These are phyloP conservation scores for Atta colombica DNA, from an alignment of 1,140 invertebrate genomes.

Conservation along the genomic window DNA sequence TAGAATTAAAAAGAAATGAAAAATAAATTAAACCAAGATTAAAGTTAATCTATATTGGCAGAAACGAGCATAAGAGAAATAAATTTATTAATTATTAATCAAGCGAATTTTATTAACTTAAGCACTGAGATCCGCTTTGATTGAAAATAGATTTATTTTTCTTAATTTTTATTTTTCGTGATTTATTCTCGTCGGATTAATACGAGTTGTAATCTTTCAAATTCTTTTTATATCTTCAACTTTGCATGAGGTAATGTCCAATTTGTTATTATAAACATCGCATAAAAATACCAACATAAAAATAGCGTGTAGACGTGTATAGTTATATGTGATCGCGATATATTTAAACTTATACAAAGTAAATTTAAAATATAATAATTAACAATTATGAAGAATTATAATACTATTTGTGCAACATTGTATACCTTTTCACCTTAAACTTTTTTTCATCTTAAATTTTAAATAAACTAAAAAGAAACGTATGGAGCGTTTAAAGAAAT, in stretches of 20 bases:
- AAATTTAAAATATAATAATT: neutral
- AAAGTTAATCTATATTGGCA: too few species aligned
- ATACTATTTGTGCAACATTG: neutral
- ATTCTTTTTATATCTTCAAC: neutral
- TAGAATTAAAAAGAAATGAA: too few species aligned
- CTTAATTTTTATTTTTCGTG: too few species aligned
- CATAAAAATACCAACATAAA: neutral
- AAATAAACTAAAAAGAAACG: neutral
- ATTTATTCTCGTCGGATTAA: too few species aligned
- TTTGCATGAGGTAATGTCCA: neutral
- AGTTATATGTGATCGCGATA: neutral
- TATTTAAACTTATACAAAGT: neutral
- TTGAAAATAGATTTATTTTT: too few species aligned
- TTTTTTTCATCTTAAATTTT: neutral
- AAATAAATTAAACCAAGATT: too few species aligned
- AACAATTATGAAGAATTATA: neutral
- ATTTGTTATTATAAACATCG: neutral
- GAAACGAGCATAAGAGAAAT: too few species aligned
- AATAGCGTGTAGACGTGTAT: neutral
- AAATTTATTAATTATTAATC: too few species aligned
- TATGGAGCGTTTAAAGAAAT: neutral
- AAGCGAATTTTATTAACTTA: too few species aligned
- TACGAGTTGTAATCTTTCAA: too few species aligned
- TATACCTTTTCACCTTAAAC: neutral
- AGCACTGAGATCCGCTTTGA: too few species aligned